Base-by-base conservation (phyloP, 2,888 invertebrate species). In the Meiosimyza decipiens region DNA sequence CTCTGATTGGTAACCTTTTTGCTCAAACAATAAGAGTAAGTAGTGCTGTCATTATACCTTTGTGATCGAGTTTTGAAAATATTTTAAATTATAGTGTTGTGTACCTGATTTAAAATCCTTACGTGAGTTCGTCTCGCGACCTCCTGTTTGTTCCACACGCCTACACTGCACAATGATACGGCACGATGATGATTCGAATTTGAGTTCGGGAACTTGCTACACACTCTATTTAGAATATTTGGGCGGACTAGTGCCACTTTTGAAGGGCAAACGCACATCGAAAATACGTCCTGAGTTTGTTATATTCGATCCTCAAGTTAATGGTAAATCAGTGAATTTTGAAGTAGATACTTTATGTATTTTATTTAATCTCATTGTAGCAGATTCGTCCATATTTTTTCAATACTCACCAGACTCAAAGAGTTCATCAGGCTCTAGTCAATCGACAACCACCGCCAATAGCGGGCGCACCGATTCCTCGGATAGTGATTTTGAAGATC, bases 251-350 rank as follows among this genome's bases (percentile, higher is more conserved):
- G 97, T 99, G 77, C 99, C 99, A 0, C 89, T 99, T 71, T 90
- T 99, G 15, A 97, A 98, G 85, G 99, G 98, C 28, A 94, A 97
- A 80, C 89, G 98, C 75, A 97, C 96, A 74, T 98, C 98, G 87
- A 98, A 98, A 88, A 95, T 99, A 77, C 90, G 98, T 71, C 99
- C 99, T 0, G 99, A 99, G 88, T 99, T 99, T 87, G 96, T 99
- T 72, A 98, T 99, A 82, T 97, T 95, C 85, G 96, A 97, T 88
- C 96, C 96, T 2, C 95, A 96, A 87, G 91, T 90, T 54, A 93
- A 93, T 88, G 94, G 94, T 91, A 84, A 82, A 69, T 57, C 22
- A 49, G 12, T 33, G 7, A 15, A n/a, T 5, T 22, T 50, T 40
- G 9, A 15, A 7, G 2, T 40, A 40, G 40, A 40, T 9, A 40